Evolutionary conservation across 2,888 invertebrate species (phyloP), one percentile per base, ranked within the genome.

Genomic region (Cataglyphis altisquamis): DNA sequence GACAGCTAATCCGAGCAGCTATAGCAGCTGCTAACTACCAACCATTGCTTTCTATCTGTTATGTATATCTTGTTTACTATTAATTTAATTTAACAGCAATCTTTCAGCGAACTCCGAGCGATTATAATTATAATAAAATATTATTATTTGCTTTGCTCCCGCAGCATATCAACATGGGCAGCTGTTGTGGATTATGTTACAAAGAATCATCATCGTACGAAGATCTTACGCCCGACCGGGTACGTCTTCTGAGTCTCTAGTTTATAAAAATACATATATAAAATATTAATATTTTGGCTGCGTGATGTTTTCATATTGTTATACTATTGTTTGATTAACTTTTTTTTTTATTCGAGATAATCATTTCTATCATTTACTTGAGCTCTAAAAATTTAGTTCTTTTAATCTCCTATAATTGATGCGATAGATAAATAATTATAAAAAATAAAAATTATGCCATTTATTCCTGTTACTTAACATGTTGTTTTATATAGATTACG

Each of bases 181-280:
- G 96, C 82, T 90, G 96, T 73, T 95, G 96, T 84, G 93, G 94
- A 70, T 96, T 96, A 64, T 96, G 96, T 92, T 96, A 95, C 93
- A 96, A 92, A 92, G 95, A 95, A 87, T 96, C 96, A 78, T 95
- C 96, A 80, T 94, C 96, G n/a, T 93, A 92, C 60, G 96, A 96
- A 84, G 95, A 96, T 64, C 92, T 95, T 80, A 96, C 96, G 81
- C 96, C 96, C 84, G 96, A 96, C 93, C 94, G 95, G 92, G 96
- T 96, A 95, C 95, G 66, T 77, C 18, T 39, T 18, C 52, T 4
- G 36, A n/a, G 21, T 21, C 21, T 21, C 21, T 41, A 41, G 67
- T 77, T 77, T 52, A 52, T n/a, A 77, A 67, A 10, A 41, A 29
- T n/a, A 29, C 41, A 12, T 21, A 18, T 18, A 15, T 66, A 39